Evolutionary conservation across 2,797 vertebrate genomes (phyloP), one percentile per base, ranked within the genome.

Genomic region (Argya squamiceps): DNA sequence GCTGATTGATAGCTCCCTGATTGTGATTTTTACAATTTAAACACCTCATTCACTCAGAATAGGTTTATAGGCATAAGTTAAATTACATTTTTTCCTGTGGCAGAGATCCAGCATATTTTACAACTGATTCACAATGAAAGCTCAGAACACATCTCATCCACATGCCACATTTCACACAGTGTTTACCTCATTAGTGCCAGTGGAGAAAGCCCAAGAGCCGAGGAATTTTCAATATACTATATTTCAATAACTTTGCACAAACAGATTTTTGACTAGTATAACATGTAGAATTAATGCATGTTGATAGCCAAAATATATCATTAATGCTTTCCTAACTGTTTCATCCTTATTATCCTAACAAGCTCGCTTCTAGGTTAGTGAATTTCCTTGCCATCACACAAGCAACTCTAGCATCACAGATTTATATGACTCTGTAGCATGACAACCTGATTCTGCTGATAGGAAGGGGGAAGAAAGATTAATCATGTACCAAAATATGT

Each of bases 11-110:
- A 87, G 62, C 62, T 92, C 55, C 43, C 67, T 62, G 27, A 96
- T 95, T 80, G 52, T 81, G 88, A 74, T 90, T 96, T 97, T 97
- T 96, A 92, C 84, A 93, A 71, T 83, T 96, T 94, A 96, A 96
- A 89, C 52, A 96, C 14, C 50, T 96, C 68, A 65, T 85, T 92
- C 77, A 80, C 84, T 97, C 81, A 87, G 88, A 95, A 91, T 84
- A 80, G 23, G 58, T 59, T 63, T 92, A 93, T 34, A 88, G 47
- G 46, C 70, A 92, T 97, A 92, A 94, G 64, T 77, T 78, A 96
- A 97, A 96, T 97, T 56, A 76, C 50, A 78, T 91, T 47, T 78
- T 85, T 69, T 56, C 78, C 59, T 55, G 36, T 95, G 93, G 90
- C 83, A 95, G 78, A 91, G 64, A 91, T 96, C 84, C 94, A 96